A percentile compares a stretch with the other conserved stretches of the same genome.
Conservation (phyloP, 53 echinoderm and acorn worm genomes). For the Patiria pectinifera region DNA sequence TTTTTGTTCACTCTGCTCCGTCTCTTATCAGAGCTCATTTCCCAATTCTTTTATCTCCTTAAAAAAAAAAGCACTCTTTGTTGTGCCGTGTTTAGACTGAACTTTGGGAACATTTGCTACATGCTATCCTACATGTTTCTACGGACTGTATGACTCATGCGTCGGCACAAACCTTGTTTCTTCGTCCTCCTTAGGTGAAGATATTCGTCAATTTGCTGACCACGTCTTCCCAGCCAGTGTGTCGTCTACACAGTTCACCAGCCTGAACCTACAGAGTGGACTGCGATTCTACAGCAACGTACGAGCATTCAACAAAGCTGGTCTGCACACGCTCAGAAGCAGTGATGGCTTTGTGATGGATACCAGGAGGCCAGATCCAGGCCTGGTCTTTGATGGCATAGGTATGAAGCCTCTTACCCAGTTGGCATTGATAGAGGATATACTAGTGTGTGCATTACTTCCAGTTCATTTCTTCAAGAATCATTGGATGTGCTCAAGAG, state of each 20-base stretch:
- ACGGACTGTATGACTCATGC: not conserved
- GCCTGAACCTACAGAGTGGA: slow-evolving; percentile 33
- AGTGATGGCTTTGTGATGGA: slow-evolving; percentile 65
- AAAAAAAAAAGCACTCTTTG: too few species aligned
- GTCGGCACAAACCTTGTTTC: not conserved
- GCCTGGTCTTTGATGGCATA: slow-evolving; percentile 52
- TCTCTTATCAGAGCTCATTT: too few species aligned
- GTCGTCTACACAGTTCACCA: not conserved
- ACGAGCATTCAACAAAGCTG: slow-evolving; percentile 63
- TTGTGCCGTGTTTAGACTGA: too few species aligned
- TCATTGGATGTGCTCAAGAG: not conserved
- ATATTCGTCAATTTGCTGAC: slow-evolving; percentile 14
- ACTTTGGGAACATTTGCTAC: not conserved
- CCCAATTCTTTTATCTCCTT: too few species aligned
- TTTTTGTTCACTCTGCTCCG: not conserved
- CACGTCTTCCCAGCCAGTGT: not conserved
- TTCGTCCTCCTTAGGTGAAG: slow-evolving; percentile 1
- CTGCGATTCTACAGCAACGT: slow-evolving; percentile 53
- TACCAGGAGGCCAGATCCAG: slow-evolving; percentile 26
- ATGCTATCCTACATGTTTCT: not conserved
- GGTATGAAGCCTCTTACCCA: slow-evolving; percentile 24
- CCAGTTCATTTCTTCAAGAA: not conserved
- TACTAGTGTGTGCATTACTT: not conserved
- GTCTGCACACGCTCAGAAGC: slow-evolving; percentile 37
- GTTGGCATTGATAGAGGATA: not conserved